Evolutionary conservation across 2,113 vertebrate species (phyloP), one percentile per base, ranked within the genome.

Genomic region (Rhegmatorhina hoffmannsi): DNA sequence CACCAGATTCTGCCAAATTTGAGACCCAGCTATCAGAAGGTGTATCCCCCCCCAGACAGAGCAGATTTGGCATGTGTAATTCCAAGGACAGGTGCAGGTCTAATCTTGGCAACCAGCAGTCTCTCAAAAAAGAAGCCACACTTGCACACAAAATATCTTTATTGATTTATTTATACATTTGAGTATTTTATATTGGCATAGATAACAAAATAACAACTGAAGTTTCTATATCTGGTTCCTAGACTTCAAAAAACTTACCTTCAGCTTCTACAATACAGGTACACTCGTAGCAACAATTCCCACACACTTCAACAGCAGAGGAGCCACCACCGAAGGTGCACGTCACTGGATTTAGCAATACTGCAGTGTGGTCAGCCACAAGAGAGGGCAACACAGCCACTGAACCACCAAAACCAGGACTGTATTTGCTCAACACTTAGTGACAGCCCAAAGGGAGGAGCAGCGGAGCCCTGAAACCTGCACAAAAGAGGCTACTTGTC

Each of bases 201-300:
- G 13, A 53, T 17, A 62, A 3, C 15, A 17, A 24, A 78, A 63
- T 34, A 10, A 16, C 1, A 0, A 49, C 34, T 38, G 29, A 24
- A 24, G 9, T 20, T 38, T 15, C 50, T 55, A 77, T 15, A 13
- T 6, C 5, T 1, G 3, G 17, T 63, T 73, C 86, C 38, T 17
- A 44, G 46, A 62, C 49, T 53, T 88, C 34, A 72, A 23, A 23
- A 46, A 46, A 96, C 96, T 96, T 93, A 96, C 95, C 95, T 64
- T 53, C 44, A 43, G 12, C 38, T 81, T 28, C 25, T 4, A 29
- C 36, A 86, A 25, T 10, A 18, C 46, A 26, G 0, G 1, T 1
- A 12, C 2, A 9, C 4, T 40, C 43, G 23, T 2, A 49, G 28
- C 11, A 68, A 43, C 33, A 8, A 23, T 43, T n/a, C 11, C 25